Percentiles rank a stretch among this genome's conserved stretches.
phyloP scores from a whole-genome alignment of 1,140 invertebrate species.

The Nasonia vitripennis region DNA sequence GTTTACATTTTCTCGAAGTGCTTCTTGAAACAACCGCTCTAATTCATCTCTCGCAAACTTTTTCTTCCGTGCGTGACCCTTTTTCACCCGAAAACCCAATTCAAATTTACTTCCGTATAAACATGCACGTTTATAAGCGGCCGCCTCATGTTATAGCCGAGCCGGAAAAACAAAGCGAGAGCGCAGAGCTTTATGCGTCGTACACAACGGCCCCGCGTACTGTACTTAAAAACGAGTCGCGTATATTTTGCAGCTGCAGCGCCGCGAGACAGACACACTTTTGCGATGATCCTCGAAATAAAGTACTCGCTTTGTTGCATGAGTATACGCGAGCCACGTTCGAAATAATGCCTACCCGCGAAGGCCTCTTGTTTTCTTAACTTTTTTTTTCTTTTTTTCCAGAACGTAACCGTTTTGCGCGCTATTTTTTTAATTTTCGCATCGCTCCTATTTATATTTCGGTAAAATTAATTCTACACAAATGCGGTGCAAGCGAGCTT shows the following conservation, averaged over 20 bases:
- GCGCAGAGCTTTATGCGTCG: background rate
- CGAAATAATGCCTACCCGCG: constrained; percentile 16
- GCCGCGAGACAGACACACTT: background rate
- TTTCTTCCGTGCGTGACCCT: no score
- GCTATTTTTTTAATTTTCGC: background rate
- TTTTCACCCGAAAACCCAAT: no score
- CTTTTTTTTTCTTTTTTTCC: background rate
- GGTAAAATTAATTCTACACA: no score
- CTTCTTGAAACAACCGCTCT: background rate
- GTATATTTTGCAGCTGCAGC: background rate
- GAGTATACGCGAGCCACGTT: background rate
- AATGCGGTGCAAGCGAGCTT: no score
- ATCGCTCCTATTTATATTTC: no score
- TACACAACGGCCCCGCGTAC: background rate
- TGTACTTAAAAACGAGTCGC: background rate
- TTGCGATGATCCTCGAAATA: constrained; percentile 12
- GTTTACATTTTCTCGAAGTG: background rate
- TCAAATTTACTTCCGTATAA: no score
- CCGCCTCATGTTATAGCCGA: background rate
- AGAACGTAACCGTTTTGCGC: background rate
- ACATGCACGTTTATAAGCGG: no score
- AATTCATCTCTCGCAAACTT: background rate
- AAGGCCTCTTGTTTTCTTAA: background rate
- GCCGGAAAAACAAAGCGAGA: background rate
- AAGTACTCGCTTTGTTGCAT: constrained; percentile 21